phyloP scores from a whole-genome alignment of 2,113 vertebrate genomes.

The Pterocles burchelli region DNA sequence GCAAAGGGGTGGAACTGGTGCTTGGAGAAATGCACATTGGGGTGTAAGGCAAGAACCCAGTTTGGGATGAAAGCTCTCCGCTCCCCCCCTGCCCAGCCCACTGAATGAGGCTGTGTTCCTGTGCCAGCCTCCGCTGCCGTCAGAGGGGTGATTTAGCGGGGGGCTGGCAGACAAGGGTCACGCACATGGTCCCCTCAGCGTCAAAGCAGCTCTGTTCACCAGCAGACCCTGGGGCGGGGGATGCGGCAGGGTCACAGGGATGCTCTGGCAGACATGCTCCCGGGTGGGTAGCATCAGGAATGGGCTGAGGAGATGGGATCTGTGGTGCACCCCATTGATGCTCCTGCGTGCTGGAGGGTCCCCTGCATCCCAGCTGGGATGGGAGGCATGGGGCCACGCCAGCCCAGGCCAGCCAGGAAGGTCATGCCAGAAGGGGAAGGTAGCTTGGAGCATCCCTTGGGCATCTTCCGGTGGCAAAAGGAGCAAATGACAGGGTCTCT shows the following conservation, averaged over 20 bases:
- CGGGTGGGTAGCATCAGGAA: accelerated
- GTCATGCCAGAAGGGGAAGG: neutral
- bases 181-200: neutral
- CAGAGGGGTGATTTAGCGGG: neutral
- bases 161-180: neutral
- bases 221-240: accelerated
- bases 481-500: neutral
- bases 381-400: accelerated
- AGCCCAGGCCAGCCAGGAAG: neutral
- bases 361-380: neutral
- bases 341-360: accelerated
- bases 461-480: neutral
- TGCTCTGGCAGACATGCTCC: accelerated
- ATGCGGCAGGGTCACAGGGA: accelerated
- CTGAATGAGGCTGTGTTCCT: slow-evolving; percentile 54
- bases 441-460: neutral
- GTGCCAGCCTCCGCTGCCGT: accelerated
- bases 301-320: neutral
- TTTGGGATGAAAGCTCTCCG: neutral
- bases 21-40: neutral
- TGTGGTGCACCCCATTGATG: neutral
- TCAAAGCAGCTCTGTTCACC: neutral
- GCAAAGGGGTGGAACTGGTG: neutral
- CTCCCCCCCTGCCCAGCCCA: neutral
- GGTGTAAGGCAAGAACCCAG: neutral